These are phyloP conservation scores for Bombus sibiricus DNA, from an alignment of 1,140 invertebrate genomes.

Conservation along the genomic window DNA sequence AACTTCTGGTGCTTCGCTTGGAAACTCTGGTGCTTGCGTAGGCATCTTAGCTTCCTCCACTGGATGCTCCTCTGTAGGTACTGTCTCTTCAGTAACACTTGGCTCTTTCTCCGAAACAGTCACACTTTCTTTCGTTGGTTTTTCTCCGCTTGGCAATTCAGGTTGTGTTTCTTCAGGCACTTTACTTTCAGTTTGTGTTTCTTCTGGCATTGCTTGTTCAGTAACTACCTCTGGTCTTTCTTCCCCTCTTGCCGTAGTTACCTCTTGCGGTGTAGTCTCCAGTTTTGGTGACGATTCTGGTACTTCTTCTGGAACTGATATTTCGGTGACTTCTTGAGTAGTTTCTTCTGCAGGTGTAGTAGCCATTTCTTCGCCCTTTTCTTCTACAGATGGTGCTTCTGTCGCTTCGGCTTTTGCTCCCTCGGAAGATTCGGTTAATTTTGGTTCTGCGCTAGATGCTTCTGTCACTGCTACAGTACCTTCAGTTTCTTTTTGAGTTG, in stretches of 20 bases:
- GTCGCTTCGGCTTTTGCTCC: slow-evolving; percentile 49
- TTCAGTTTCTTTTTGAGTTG: slow-evolving; percentile 21
- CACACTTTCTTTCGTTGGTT: slow-evolving; percentile 48
- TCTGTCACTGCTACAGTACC: not conserved
- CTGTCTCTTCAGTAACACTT: slow-evolving; percentile 26
- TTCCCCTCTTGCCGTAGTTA: slow-evolving; percentile 9
- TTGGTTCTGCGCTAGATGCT: slow-evolving; percentile 12
- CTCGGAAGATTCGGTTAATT: slow-evolving; percentile 31
- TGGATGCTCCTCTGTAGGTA: slow-evolving; percentile 7
- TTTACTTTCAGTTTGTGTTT: slow-evolving; percentile 82
- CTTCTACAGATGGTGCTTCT: slow-evolving; percentile 34
- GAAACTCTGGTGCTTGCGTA: not conserved
- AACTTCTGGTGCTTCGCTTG: slow-evolving; percentile 2
- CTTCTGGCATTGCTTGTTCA: slow-evolving; percentile 39
- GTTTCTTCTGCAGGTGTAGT: slow-evolving; percentile 18
- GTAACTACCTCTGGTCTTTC: slow-evolving; percentile 34
- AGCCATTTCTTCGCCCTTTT: slow-evolving; percentile 33
- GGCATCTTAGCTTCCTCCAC: slow-evolving; percentile 6
- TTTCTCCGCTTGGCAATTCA: slow-evolving; percentile 21
- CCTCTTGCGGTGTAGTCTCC: slow-evolving; percentile 30
- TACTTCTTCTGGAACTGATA: slow-evolving; percentile 36
- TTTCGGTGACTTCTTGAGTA: slow-evolving; percentile 15
- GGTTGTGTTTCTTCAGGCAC: slow-evolving; percentile 54
- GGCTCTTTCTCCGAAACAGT: slow-evolving; percentile 16
- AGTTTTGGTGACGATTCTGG: slow-evolving; percentile 25